Evolutionary conservation across 2,888 invertebrate genomes (phyloP), one percentile per base, ranked within the genome.

Genomic region (Lasioglossum villosulum): DNA sequence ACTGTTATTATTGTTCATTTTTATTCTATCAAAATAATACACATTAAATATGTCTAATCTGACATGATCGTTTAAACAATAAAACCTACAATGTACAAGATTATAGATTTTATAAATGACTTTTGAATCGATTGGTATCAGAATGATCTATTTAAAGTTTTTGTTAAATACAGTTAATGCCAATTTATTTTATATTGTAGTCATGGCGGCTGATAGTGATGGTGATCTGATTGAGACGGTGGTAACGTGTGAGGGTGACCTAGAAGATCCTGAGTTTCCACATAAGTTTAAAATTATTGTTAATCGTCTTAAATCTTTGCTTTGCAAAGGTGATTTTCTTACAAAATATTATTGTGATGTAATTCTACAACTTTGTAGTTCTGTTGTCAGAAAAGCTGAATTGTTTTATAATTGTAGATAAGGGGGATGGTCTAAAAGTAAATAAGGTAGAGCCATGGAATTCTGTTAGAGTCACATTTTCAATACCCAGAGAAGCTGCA

Each of bases 381-480:
- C 48, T 52, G 48, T 52, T 52, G 23, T 1, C n/a, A 27, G 52
- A 19, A 34, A 14, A 23, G 75, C 45, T 30, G 23, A 30, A 52
- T 56, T 66, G 16, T 66, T 84, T 59, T 80, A 39, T 75, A 66
- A 87, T 87, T 91, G 91, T 90, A 95, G 96, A 95, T 90, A 95
- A 95, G 89, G 95, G 96, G 90, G 96, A 96, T 91, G 96, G 96
- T 93, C 95, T 97, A 93, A 96, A 96, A 94, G 96, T 97, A 91
- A 96, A 96, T 94, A 97, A 97, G 95, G 97, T 99, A 96, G 99
- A 99, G 97, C 99, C 99, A 96, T 99, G 99, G 99, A 99, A 99
- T 96, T 98, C 99, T 93, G 99, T 99, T 93, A 97, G 98, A 96
- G 99, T 99, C 95, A 99, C 99, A 96, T 97, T 99, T 96, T 98